Percentiles rank a stretch among this genome's conserved stretches.
Conservation (phyloP, 1,140 invertebrate species). For the Plodia interpunctella region DNA sequence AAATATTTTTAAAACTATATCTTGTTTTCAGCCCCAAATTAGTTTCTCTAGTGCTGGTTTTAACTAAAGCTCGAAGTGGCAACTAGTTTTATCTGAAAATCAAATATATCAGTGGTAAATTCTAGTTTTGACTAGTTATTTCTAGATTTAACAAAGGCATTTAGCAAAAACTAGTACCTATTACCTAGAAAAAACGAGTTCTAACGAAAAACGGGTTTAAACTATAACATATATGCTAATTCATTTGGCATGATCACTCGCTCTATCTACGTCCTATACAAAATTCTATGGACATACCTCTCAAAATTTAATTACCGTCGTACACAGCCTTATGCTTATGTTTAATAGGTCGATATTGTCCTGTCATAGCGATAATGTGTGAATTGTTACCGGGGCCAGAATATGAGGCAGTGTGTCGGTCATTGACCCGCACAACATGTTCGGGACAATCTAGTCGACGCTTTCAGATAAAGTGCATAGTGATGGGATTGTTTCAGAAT, state of each 20-base stretch:
- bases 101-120: no score
- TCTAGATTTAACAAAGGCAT: no score
- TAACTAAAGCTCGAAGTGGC: no score
- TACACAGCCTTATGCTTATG: neutral
- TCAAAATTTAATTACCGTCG: neutral
- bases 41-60: no score
- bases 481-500: slow-evolving; percentile 24
- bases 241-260: neutral
- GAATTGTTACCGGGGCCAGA: slow-evolving; percentile 19
- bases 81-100: no score
- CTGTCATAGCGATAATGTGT: neutral
- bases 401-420: slow-evolving; percentile 61
- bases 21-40: no score
- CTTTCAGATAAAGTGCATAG: slow-evolving; percentile 49
- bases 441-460: slow-evolving; percentile 38
- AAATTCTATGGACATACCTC: neutral
- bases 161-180: no score
- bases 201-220: no score
- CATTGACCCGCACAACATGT: slow-evolving; percentile 51
- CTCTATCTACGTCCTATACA: neutral
- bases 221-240: no score
- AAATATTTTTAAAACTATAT: no score
- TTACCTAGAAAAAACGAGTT: no score
- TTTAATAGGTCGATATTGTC: neutral
- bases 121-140: no score